Evolutionary conservation across 2,113 vertebrate genomes (phyloP).

Genomic region (Sebastes fasciatus): DNA sequence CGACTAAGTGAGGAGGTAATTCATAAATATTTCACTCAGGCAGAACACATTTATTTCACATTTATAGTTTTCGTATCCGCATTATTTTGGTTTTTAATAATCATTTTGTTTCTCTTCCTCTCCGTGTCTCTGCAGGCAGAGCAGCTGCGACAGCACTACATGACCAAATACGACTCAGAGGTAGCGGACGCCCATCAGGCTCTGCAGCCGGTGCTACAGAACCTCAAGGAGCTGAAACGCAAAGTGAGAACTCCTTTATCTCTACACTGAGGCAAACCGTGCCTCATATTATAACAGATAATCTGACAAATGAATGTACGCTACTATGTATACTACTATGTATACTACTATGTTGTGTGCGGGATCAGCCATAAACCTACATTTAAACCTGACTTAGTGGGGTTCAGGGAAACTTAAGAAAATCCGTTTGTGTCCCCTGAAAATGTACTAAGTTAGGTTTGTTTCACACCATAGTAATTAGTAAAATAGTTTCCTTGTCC

Average conservation of each 20-base stretch:
- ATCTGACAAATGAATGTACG: background rate
- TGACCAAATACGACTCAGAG: constrained; percentile 97
- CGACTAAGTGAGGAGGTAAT: constrained; percentile 94
- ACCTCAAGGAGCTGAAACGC: constrained; percentile 91
- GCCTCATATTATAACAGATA: background rate
- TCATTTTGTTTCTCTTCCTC: no score
- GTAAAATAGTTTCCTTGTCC: background rate
- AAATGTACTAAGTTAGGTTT: background rate
- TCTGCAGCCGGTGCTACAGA: constrained; percentile 92
- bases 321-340: accelerated
- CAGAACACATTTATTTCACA: background rate
- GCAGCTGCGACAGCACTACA: constrained; percentile 95
- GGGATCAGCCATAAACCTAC: background rate
- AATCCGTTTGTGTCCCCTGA: no score
- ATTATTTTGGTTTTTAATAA: no score
- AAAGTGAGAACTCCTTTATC: constrained; percentile 86
- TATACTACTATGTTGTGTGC: no score
- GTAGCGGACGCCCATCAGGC: constrained; percentile 93
- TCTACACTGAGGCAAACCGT: background rate
- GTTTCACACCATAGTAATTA: background rate
- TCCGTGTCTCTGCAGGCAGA: constrained; percentile 84
- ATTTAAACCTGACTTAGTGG: background rate
- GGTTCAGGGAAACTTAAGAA: background rate
- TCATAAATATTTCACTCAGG: background rate
- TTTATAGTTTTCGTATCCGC: no score